phyloP scores from a whole-genome alignment of 2,888 invertebrate genomes.

The Callyntrura sp. region DNA sequence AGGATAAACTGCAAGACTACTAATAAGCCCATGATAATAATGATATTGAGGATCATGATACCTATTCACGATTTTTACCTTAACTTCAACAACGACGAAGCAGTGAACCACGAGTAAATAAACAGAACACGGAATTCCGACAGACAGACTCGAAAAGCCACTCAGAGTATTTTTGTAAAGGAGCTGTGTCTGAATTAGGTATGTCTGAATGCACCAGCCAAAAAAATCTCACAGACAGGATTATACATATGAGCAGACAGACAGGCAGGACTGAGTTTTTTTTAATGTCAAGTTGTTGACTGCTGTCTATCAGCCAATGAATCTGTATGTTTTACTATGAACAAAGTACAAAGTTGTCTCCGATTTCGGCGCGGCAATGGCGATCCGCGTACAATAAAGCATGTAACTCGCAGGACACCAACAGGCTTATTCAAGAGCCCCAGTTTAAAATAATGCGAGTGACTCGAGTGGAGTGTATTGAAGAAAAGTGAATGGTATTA shows the following conservation, averaged over 20 bases:
- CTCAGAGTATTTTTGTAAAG: constrained; percentile 26
- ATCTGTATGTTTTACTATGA: background rate
- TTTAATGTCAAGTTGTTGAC: constrained; percentile 8
- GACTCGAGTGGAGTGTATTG: no score
- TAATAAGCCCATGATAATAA: background rate
- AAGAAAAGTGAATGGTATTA: background rate
- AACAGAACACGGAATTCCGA: background rate
- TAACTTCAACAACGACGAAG: background rate
- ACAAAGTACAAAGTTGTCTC: constrained; percentile 14
- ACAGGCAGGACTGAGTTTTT: background rate
- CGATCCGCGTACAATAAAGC: background rate
- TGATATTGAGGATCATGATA: background rate
- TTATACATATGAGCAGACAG: background rate
- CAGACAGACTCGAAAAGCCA: constrained; percentile 1
- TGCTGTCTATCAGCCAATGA: background rate
- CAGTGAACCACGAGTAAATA: background rate
- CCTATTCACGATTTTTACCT: background rate
- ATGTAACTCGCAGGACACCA: background rate
- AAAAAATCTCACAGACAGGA: constrained; percentile 34
- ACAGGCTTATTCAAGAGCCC: background rate
- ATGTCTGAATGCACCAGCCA: background rate
- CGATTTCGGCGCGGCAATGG: constrained; percentile 3
- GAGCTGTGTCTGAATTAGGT: constrained; percentile 14
- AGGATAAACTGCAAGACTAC: background rate
- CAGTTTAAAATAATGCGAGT: background rate